Percentiles rank a stretch among this genome's conserved stretches.
These are phyloP conservation scores for Sebastes iracundus DNA, from an alignment of 2,797 vertebrate genomes.

Conservation along the genomic window DNA sequence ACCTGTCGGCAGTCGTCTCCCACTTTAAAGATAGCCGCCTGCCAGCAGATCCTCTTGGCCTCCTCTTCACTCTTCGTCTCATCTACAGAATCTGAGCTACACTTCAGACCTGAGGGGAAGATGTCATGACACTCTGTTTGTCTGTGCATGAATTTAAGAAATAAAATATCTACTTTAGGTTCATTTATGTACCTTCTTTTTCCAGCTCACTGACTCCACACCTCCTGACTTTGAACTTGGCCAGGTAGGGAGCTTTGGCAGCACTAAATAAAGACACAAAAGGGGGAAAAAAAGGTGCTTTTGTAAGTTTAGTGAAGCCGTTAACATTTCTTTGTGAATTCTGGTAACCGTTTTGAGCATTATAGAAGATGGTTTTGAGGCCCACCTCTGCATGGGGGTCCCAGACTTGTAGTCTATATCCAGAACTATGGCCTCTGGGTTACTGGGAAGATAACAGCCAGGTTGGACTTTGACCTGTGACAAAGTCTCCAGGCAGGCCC, in stretches of 20 bases:
- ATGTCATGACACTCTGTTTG: neutral
- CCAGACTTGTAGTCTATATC: slow-evolving; percentile 98
- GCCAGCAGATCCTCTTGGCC: slow-evolving; percentile 90
- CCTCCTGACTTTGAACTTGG: slow-evolving; percentile 94
- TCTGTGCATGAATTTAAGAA: neutral
- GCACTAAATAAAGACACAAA: slow-evolving; percentile 79
- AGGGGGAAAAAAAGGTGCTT: neutral
- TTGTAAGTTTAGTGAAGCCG: neutral
- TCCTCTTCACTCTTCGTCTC: slow-evolving; percentile 82
- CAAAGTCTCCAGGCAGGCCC: slow-evolving; percentile 91
- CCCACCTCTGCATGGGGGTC: slow-evolving; percentile 94
- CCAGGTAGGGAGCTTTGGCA: slow-evolving; percentile 95
- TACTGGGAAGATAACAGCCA: slow-evolving; percentile 96
- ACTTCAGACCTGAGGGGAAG: slow-evolving; percentile 85
- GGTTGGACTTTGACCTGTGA: slow-evolving; percentile 96
- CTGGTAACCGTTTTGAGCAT: neutral
- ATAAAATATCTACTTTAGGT: neutral
- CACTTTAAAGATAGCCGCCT: slow-evolving; percentile 98
- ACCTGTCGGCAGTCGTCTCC: slow-evolving; percentile 98
- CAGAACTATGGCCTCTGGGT: slow-evolving; percentile 95
- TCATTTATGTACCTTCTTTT: slow-evolving; percentile 89
- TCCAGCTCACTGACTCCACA: slow-evolving; percentile 96
- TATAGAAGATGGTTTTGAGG: neutral
- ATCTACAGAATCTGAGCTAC: slow-evolving; percentile 86
- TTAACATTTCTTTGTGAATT: neutral